Conservation (phyloP, 2,113 vertebrate species). For the Myotis lucifugus region DNA sequence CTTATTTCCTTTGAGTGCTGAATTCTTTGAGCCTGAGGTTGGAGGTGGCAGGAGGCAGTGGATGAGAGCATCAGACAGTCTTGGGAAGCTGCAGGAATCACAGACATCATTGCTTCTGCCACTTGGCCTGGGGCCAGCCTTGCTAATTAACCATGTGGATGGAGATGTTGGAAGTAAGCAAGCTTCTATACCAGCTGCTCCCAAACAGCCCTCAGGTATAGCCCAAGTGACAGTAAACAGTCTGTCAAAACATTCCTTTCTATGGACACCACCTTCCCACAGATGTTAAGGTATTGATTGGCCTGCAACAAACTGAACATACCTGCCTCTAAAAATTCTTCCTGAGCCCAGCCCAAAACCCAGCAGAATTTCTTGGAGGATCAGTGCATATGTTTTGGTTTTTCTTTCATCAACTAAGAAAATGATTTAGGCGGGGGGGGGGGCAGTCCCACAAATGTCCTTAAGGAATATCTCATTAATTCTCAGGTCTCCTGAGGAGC, state of each 20-base stretch:
- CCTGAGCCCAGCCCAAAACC: conserved; percentile 28
- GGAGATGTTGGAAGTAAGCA: conserved; percentile 25
- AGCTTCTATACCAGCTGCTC: conserved; percentile 8
- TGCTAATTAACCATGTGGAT: conserved; percentile 50
- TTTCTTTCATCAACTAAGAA: conserved; percentile 50
- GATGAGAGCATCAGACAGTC: neutral
- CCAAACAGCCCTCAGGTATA: conserved; percentile 50
- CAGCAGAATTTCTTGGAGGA: neutral
- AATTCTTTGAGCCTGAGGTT: neutral
- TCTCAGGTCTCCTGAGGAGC: neutral
- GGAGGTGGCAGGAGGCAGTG: neutral
- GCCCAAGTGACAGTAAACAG: conserved; percentile 46
- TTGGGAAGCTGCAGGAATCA: neutral
- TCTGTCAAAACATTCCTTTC: conserved; percentile 56
- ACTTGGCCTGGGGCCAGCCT: neutral
- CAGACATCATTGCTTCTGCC: neutral
- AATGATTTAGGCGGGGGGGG: neutral
- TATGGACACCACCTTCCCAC: neutral
- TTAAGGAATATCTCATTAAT: conserved; percentile 60
- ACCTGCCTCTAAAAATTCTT: conserved; percentile 53
- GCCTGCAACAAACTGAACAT: conserved; percentile 45
- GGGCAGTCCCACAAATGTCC: neutral
- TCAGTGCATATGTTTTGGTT: conserved; percentile 25
- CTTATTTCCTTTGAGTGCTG: neutral
- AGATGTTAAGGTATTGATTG: neutral